Percentiles rank a stretch among this genome's conserved stretches.
phyloP scores from a whole-genome alignment of 2,888 invertebrate species.

The Pammene aurita region DNA sequence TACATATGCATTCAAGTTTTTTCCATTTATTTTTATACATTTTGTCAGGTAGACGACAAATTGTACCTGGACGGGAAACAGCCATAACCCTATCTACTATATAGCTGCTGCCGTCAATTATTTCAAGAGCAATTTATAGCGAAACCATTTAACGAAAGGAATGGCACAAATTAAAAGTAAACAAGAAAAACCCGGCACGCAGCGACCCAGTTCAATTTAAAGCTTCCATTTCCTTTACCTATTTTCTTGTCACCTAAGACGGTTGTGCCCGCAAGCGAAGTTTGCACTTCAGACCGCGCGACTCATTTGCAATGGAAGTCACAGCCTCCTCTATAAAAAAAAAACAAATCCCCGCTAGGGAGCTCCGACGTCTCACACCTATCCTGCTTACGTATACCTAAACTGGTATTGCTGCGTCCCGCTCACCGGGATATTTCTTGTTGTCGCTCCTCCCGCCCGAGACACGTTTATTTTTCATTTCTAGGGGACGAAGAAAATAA shows the following conservation, averaged over 20 bases:
- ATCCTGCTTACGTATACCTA: constrained; percentile 51
- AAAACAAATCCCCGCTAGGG: constrained; percentile 63
- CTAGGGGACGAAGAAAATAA: constrained; percentile 78
- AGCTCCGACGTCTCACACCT: constrained; percentile 49
- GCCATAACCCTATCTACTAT: background rate
- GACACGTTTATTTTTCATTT: constrained; percentile 80
- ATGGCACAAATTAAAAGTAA: constrained; percentile 35
- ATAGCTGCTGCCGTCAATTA: background rate
- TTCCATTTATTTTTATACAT: no score
- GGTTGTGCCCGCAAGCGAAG: constrained; percentile 50
- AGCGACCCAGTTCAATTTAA: constrained; percentile 39
- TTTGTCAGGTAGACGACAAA: no score
- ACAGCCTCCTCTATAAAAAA: constrained; percentile 51
- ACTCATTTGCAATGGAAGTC: constrained; percentile 62
- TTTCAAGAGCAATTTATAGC: constrained; percentile 2
- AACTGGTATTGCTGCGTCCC: constrained; percentile 49
- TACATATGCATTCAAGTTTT: no score
- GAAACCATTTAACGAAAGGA: constrained; percentile 23
- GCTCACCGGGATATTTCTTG: constrained; percentile 55
- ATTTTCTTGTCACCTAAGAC: constrained; percentile 49
- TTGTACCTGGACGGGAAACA: background rate
- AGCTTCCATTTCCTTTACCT: constrained; percentile 45
- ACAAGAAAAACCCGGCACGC: constrained; percentile 30
- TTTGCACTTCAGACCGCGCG: constrained; percentile 53
- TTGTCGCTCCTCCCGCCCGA: constrained; percentile 57